Percentiles rank a stretch among this genome's conserved stretches.
Conservation (phyloP, 2,888 invertebrate genomes). For the Epinotia brunnichana region DNA sequence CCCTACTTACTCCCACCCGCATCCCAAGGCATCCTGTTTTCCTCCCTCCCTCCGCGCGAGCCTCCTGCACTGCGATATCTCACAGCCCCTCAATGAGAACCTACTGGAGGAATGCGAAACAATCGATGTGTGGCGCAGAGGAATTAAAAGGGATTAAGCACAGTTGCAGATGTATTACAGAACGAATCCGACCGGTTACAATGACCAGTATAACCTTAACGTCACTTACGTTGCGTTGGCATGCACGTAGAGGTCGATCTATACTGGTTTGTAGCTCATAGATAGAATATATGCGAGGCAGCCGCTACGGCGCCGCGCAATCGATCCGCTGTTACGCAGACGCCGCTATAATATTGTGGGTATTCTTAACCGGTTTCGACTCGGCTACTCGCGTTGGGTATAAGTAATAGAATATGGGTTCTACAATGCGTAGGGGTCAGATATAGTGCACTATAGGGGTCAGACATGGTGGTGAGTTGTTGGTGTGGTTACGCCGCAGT, state of each 20-base stretch:
- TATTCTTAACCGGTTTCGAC: neutral
- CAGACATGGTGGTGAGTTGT: no score
- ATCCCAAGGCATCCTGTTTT: constrained; percentile 45
- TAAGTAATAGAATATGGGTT: neutral
- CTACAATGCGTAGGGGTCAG: neutral
- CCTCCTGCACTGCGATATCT: constrained; percentile 14
- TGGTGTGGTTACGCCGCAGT: no score
- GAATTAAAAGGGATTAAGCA: constrained; percentile 23
- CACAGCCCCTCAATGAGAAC: neutral
- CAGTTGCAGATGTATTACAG: constrained; percentile 3
- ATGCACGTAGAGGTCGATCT: neutral
- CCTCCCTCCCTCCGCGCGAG: constrained; percentile 30
- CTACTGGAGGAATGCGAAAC: constrained; percentile 3
- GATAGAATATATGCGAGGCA: neutral
- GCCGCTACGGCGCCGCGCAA: constrained; percentile 18
- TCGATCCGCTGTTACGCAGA: constrained; percentile 1
- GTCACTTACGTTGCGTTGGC: neutral
- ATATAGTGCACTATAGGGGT: no score
- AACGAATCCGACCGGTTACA: neutral
- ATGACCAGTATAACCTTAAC: neutral
- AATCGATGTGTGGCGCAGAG: constrained; percentile 30
- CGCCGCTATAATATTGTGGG: constrained; percentile 5
- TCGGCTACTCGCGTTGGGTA: neutral
- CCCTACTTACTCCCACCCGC: constrained; percentile 32
- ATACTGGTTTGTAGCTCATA: neutral